Conservation (phyloP, 1,140 invertebrate species). For the Drosophila asahinai region DNA sequence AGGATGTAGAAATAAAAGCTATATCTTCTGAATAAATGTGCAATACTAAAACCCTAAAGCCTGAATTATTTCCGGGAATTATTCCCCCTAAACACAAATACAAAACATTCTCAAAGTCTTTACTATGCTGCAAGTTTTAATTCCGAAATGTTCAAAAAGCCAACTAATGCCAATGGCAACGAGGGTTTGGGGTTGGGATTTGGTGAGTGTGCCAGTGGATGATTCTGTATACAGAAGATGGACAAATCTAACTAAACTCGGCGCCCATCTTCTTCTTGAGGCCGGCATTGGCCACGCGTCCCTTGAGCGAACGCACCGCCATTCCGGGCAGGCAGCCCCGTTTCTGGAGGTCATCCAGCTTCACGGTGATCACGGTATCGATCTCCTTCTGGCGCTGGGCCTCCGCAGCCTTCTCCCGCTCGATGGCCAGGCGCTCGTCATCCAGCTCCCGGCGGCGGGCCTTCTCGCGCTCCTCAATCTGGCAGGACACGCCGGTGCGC, state of each 20-base stretch:
- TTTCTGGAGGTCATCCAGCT: slow-evolving; percentile 58
- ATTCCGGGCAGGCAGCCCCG: slow-evolving; percentile 53
- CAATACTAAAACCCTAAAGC: too few species aligned
- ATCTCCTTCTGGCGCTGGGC: slow-evolving; percentile 61
- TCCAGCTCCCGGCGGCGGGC: slow-evolving; percentile 54
- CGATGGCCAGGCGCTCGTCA: slow-evolving; percentile 41
- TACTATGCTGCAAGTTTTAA: slow-evolving; percentile 5
- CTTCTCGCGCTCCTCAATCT: slow-evolving; percentile 65
- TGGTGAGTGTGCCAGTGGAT: neutral
- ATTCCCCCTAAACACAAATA: too few species aligned
- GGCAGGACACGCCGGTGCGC: slow-evolving; percentile 44
- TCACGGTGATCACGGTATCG: slow-evolving; percentile 65
- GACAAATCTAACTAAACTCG: slow-evolving; percentile 17
- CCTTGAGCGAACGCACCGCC: slow-evolving; percentile 43
- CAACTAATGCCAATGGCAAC: slow-evolving; percentile 10
- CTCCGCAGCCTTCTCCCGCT: slow-evolving; percentile 24
- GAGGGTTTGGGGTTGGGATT: slow-evolving; percentile 4
- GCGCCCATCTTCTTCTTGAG: slow-evolving; percentile 48
- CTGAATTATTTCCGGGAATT: too few species aligned
- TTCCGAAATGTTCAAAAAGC: neutral
- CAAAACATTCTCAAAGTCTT: too few species aligned
- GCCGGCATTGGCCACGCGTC: slow-evolving; percentile 45
- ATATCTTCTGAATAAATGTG: too few species aligned
- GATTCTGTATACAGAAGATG: neutral
- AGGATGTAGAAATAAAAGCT: too few species aligned